Base-by-base conservation (phyloP, 2,113 vertebrate species). In the Periophthalmus modestus region DNA sequence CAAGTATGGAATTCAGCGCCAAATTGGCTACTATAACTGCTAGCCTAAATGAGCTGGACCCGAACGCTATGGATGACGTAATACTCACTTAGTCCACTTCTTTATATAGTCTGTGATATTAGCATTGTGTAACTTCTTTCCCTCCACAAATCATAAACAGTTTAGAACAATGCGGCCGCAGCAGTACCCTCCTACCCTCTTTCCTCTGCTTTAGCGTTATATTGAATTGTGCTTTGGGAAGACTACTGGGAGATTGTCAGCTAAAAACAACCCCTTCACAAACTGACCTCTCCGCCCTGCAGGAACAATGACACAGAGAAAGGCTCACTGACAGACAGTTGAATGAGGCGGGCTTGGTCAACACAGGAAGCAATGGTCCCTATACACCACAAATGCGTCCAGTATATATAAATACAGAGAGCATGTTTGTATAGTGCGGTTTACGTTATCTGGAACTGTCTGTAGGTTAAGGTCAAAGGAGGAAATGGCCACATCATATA, bases 191-290 rank as follows among this genome's bases (percentile, higher is more conserved):
- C 43, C 21, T 3, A 72, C 59, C 66, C 47, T 14, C 63, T 71
- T 78, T 15, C 47, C 68, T 58, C 62, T 61, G 52, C 52, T 55
- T 10, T 10, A 55, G 66, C 39, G 78, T 71, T 78, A 79, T 87
- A 85, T 79, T 81, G 78, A 81, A 73, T 69, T 21, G 14, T 62
- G 77, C 65, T 71, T 77, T 72, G 71, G 73, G 69, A 82, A 34
- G 77, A 78, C 87, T 87, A 88, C 67, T 74, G 89, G 83, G 86
- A 88, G 90, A 89, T 88, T 74, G 85, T 47, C 72, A 52, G 76
- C 78, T 74, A 77, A 87, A 88, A 88, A 65, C 79, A 77, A 80
- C 77, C 71, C 72, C 62, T 69, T 81, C 79, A 72, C 79, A 77
- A 65, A 72, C 69, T 85, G 85, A 88, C 87, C 88, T 88, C 86